Percentiles rank a stretch among this genome's conserved stretches.
These are phyloP conservation scores for Apeltes quadracus DNA, from an alignment of 2,113 vertebrate species.

Conservation along the genomic window DNA sequence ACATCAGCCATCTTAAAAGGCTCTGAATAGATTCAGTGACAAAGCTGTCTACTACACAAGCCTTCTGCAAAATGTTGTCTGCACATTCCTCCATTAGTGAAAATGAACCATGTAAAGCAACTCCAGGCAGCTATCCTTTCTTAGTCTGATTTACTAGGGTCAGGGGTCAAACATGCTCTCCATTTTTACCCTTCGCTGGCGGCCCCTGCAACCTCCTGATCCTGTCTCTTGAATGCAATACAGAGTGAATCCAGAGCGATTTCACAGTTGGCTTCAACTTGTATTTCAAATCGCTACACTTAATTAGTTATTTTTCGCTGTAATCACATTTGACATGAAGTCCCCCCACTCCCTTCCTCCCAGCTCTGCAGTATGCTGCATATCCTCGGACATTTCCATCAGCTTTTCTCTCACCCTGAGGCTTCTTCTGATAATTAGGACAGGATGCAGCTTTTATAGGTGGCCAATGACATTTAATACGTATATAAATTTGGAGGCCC, in stretches of 20 bases:
- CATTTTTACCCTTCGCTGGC: neutral
- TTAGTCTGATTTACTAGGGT: neutral
- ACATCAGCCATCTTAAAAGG: conserved; percentile 40
- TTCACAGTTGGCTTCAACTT: conserved; percentile 35
- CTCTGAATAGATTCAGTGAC: conserved; percentile 32
- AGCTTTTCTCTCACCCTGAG: neutral
- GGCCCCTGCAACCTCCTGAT: neutral
- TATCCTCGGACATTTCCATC: conserved; percentile 5
- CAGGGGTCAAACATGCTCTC: conserved; percentile 26
- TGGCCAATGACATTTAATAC: conserved; percentile 42
- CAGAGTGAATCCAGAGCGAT: conserved; percentile 23
- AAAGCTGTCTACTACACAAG: conserved; percentile 7
- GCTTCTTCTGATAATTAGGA: conserved; percentile 18
- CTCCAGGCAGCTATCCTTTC: neutral
- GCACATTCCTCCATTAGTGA: conserved; percentile 3
- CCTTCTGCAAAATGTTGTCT: neutral
- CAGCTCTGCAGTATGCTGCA: neutral
- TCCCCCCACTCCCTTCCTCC: neutral
- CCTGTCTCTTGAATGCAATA: neutral
- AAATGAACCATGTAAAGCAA: conserved; percentile 2
- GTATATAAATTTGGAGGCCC: conserved; percentile 24
- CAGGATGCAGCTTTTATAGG: conserved; percentile 13
- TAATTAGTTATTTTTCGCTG: conserved; percentile 36
- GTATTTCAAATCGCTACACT: conserved; percentile 21
- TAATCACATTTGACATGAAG: conserved; percentile 35